Conservation (phyloP, 2,113 vertebrate species). For the Mesoclemmys tuberculata region DNA sequence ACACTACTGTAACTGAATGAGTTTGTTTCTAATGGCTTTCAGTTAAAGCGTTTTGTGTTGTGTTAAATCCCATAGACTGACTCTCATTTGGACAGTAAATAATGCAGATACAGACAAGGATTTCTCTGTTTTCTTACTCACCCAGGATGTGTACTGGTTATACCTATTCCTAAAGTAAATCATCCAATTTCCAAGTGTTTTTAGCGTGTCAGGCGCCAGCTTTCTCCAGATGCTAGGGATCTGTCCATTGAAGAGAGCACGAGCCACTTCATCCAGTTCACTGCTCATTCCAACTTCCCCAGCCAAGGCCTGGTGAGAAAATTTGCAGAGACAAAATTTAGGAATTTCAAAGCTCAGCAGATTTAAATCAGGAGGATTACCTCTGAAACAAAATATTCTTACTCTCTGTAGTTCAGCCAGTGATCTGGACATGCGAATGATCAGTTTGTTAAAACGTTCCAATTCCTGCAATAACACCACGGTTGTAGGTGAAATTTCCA, state of each 20-base stretch:
- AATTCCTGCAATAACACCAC: conserved; percentile 97
- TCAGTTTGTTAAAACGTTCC: conserved; percentile 91
- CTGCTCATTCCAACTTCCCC: conserved; percentile 97
- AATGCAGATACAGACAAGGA: rapidly evolving
- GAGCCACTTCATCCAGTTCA: conserved; percentile 91
- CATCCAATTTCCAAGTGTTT: conserved; percentile 95
- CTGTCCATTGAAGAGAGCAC: conserved; percentile 89
- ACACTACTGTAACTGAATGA: not conserved
- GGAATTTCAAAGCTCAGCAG: not conserved
- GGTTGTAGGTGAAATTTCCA: conserved; percentile 81
- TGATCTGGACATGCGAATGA: conserved; percentile 84
- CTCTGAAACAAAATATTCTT: not conserved
- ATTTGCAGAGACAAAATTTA: rapidly evolving
- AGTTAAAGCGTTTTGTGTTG: not conserved
- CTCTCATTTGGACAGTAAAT: not conserved
- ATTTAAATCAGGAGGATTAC: rapidly evolving
- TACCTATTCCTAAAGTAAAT: conserved; percentile 87
- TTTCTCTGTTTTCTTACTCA: conserved; percentile 51
- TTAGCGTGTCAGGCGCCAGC: conserved; percentile 91
- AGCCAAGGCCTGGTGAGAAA: conserved; percentile 85
- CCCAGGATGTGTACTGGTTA: conserved; percentile 90
- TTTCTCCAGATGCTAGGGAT: conserved; percentile 93
- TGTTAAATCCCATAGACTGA: not conserved
- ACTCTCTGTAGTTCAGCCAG: conserved; percentile 90
- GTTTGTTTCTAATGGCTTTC: not conserved